Evolutionary conservation across 2,797 vertebrate genomes (phyloP), one percentile per base, ranked within the genome.

Genomic region (Octomys mimax): DNA sequence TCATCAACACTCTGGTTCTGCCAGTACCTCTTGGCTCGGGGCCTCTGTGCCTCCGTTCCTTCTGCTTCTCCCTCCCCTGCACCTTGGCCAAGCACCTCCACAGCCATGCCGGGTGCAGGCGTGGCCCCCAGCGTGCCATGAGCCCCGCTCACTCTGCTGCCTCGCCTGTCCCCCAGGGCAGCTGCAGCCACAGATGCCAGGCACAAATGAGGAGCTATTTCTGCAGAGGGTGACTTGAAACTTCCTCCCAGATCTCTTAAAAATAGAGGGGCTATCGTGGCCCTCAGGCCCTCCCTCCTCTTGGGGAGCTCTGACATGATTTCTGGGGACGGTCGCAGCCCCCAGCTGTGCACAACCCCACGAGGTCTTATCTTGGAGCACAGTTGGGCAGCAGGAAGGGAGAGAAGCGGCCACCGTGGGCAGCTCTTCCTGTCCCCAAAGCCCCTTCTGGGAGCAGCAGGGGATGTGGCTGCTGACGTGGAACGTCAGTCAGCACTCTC

Each of bases 241-340:
- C 92, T 98, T 98, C 98, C 97, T 97, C 87, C 94, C 77, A 73
- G 94, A 96, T 89, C 97, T 97, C 97, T 98, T 96, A 98, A 98
- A 98, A 98, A 97, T 96, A 97, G 89, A 93, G 49, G 91, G 86
- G 97, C 98, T 98, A 99, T 99, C 98, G 80, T 95, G 70, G 82
- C 49, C 84, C 42, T 97, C 98, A 98, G 98, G 71, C 97, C 94
- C 95, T 98, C 98, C 89, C 97, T 97, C 97, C 95, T 78, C 95
- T 42, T 85, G 97, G 87, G 96, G 97, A 94, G 28, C 78, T 95
- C 96, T 94, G 49, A 85, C 96, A 95, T 97, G 98, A 98, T 98
- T 98, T 98, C 98, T 97, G 97, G 95, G 97, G 98, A 89, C 89
- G 96, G 98, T 94, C 79, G 59, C 96, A 61, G 91, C 93, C 3